Conservation (phyloP, 2,888 invertebrate genomes). For the Strigamia transsilvanica region DNA sequence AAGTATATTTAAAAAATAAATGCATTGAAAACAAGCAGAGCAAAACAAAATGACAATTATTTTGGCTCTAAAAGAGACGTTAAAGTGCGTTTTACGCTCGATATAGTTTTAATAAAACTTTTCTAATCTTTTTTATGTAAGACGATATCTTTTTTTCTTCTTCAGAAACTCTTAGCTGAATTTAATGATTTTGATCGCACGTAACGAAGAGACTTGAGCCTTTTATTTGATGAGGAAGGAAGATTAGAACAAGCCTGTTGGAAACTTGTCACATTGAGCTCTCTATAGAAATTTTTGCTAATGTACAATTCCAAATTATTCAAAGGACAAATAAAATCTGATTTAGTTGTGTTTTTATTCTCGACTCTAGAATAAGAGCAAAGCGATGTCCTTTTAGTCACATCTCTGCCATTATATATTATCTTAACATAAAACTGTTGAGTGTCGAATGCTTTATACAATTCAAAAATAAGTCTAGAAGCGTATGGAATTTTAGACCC, state of each 20-base stretch:
- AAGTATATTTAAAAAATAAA: background rate
- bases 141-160: background rate
- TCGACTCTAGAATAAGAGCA: slow-evolving; percentile 66
- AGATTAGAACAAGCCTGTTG: slow-evolving; percentile 72
- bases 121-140: background rate
- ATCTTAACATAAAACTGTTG: slow-evolving; percentile 82
- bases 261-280: slow-evolving; percentile 86
- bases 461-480: slow-evolving; percentile 85
- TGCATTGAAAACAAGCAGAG: background rate
- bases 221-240: background rate
- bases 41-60: background rate
- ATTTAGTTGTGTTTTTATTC: slow-evolving; percentile 61
- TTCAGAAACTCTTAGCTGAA: background rate
- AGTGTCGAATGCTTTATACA: slow-evolving; percentile 71
- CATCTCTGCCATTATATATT: slow-evolving; percentile 84
- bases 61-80: background rate
- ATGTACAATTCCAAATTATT: slow-evolving; percentile 87
- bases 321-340: slow-evolving; percentile 78
- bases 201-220: slow-evolving; percentile 10
- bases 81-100: background rate
- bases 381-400: slow-evolving; percentile 81
- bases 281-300: slow-evolving; percentile 84
- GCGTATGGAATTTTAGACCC: slow-evolving; percentile 80
- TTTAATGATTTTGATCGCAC: slow-evolving; percentile 9
- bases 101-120: background rate